Percentiles rank a stretch among this genome's conserved stretches.
Conservation (phyloP, 2,888 invertebrate genomes). For the Eustalomyia histrio region DNA sequence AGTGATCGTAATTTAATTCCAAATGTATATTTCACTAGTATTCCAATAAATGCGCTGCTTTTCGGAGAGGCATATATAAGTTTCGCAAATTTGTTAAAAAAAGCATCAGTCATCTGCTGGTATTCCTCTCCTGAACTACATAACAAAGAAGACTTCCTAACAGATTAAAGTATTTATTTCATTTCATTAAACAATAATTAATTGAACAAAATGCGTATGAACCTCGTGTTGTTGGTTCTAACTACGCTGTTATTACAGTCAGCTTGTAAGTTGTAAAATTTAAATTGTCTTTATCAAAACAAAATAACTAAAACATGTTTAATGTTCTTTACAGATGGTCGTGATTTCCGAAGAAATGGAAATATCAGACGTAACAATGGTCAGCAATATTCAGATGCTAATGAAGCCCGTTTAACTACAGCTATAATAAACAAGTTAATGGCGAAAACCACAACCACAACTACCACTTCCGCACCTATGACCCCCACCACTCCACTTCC, state of each 20-base stretch:
- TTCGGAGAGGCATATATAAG: constrained; percentile 41
- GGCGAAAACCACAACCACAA: constrained; percentile 18
- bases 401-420: background rate
- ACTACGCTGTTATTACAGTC: constrained; percentile 35
- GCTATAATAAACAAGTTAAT: background rate
- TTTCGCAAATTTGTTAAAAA: constrained; percentile 29
- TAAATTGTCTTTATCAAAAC: background rate
- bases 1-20: constrained; percentile 14
- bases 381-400: background rate
- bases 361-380: constrained; percentile 7
- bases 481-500: background rate
- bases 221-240: constrained; percentile 32
- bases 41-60: background rate
- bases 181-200: background rate
- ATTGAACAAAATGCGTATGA: constrained; percentile 40
- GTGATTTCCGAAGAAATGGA: background rate
- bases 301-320: background rate
- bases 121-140: constrained; percentile 20
- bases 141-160: background rate
- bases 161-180: background rate
- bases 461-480: background rate
- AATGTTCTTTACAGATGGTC: constrained; percentile 19
- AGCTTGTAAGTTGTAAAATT: constrained; percentile 35
- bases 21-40: background rate
- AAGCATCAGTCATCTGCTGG: constrained; percentile 38